Evolutionary conservation across 92 coral and sea anemone genomes (phyloP).

Genomic region (Actinernus sp.): DNA sequence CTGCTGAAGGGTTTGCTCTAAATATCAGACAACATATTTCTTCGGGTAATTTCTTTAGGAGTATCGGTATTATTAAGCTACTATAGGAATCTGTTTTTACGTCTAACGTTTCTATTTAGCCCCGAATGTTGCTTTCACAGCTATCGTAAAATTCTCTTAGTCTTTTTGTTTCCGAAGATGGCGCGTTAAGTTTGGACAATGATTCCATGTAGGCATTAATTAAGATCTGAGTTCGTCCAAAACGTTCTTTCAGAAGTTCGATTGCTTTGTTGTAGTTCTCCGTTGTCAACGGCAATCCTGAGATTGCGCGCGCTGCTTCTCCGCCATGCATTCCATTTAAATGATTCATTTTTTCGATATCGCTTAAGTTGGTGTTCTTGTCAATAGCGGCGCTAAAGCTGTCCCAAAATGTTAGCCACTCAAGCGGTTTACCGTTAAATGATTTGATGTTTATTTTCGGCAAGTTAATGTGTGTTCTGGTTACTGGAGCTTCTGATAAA

Average conservation of each 20-base stretch:
- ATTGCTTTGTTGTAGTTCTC: conserved; percentile 64
- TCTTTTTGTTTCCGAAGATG: conserved; percentile 47
- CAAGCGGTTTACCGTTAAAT: conserved; percentile 39
- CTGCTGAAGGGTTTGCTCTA: conserved; percentile 25
- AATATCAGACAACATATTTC: conserved; percentile 7
- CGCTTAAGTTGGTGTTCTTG: conserved; percentile 17
- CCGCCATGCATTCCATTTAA: conserved; percentile 39
- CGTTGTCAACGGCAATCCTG: conserved; percentile 53
- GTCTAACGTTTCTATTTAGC: conserved; percentile 64
- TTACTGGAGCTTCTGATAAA: not conserved
- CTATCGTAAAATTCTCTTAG: conserved; percentile 56
- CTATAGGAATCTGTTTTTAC: conserved; percentile 54
- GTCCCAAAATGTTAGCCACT: conserved; percentile 58
- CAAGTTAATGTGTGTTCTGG: not conserved
- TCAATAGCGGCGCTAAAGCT: conserved; percentile 47
- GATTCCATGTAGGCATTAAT: conserved; percentile 77
- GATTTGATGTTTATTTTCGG: conserved; percentile 36
- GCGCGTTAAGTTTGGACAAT: conserved; percentile 42
- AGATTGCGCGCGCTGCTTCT: conserved; percentile 54
- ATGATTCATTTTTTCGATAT: conserved; percentile 50
- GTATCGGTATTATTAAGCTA: conserved; percentile 10
- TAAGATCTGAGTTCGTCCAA: conserved; percentile 59
- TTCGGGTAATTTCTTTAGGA: conserved; percentile 26
- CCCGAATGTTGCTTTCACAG: conserved; percentile 64
- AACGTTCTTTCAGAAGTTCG: conserved; percentile 66